Evolutionary conservation across 2,113 vertebrate genomes (phyloP), one percentile per base, ranked within the genome.

Genomic region (Tricholaema leucomelas): DNA sequence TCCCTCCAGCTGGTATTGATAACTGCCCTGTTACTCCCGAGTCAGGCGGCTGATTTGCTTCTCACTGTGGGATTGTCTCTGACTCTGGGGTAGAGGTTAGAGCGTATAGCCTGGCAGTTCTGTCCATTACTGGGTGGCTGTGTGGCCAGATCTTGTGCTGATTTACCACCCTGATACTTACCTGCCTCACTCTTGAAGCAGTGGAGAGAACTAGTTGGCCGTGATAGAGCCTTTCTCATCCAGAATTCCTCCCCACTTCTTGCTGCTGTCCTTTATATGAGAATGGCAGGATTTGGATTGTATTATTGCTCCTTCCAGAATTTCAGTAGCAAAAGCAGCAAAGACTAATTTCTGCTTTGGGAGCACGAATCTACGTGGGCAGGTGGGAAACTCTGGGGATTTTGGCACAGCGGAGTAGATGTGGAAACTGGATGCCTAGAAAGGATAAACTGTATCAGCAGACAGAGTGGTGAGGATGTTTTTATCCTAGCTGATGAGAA

Each of bases 351-450:
- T 85, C 50, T 86, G 35, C 77, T 65, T 72, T 79, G 75, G 78
- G 44, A 61, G 28, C 27, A 55, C 18, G 69, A 73, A 40, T 27
- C 5, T 63, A 70, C 5, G 86, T 95, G 83, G 83, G 92, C 77
- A 84, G 81, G 92, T 93, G 90, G 83, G 91, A 88, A 81, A 79
- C 66, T 80, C 56, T 60, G 46, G 58, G 59, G 74, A n/a, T 90
- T 90, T 90, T 90, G 78, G 83, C 55, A 63, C 10, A 35, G 78
- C 19, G 63, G 38, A 87, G 55, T 83, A 31, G 20, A 64, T 90
- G 20, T 84, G 40, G 74, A 84, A 93, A 48, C 35, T 58, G 70
- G 56, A 35, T 88, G 35, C 50, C 66, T 84, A 76, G 84, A 55
- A 93, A 92, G 66, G 63, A 75, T 88, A 75, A 93, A 86, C 44